Evolutionary conservation across 2,113 vertebrate species (phyloP), one percentile per base, ranked within the genome.

Genomic region (Myotis davidii): DNA sequence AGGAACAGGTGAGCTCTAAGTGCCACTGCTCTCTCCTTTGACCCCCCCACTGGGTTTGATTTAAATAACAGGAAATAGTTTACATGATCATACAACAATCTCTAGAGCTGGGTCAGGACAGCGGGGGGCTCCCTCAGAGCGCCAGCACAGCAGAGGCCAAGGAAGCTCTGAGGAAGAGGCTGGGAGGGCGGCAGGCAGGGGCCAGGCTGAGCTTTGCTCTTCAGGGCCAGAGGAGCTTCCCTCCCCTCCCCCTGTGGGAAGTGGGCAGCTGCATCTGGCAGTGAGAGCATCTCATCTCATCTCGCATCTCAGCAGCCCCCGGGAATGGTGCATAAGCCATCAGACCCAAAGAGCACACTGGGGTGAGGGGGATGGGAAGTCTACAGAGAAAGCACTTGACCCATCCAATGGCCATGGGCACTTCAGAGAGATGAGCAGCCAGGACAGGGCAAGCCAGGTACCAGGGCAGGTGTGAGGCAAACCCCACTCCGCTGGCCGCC

Each of bases 281-380:
- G 90, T 50, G 86, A 1, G 56, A 94, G 48, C 94, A 78, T 81
- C 92, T 34, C 96, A 50, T 9, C 42, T 76, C 17, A 14, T 84
- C 70, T 85, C 91, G 34, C 13, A 84, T 93, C 93, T 96, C 97
- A 98, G 97, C 94, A 92, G 96, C 81, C n/a, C 16, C 91, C 45
- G 77, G 56, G 42, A 70, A 81, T 6, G 9, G 88, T 3, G 0
- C 2, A 3, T 6, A 54, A 45, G 73, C 91, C 21, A 48, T 3
- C 0, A 34, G 61, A 37, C 73, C 86, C 20, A 3, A 61, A 69
- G 87, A 72, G 64, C 37, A 84, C 45, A 37, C 54, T 3, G 32
- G 74, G 34, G 12, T 13, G 25, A 73, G 74, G 64, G 21, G 69
- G 17, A n/a, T 59, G 45, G 65, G 25, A 72, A 70, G 27, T 45